Base-by-base conservation (phyloP, 2,113 vertebrate genomes). In the Terrapene triunguis region DNA sequence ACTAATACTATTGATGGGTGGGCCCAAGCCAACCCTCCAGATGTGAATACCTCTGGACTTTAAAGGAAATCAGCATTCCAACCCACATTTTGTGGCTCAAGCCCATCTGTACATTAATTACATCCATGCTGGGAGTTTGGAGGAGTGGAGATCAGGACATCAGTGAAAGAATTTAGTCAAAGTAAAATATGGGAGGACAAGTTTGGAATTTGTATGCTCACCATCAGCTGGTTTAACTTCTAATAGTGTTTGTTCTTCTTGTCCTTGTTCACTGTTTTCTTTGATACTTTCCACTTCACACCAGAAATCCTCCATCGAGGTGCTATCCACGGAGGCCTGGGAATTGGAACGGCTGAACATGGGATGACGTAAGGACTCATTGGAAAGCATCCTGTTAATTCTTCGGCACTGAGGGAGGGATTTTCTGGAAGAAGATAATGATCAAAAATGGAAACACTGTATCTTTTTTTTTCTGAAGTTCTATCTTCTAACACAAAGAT, bases 261-360 rank as follows among this genome's bases (percentile, higher is more conserved):
- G 91, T 6, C 83, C 89, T 29, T 96, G 96, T 76, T 97, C 91
- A 29, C 97, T 98, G 95, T 94, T 98, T 95, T 99, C 99, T 91
- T 98, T 98, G 85, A 99, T 98, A 93, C 97, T 99, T 94, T 98
- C 98, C 27, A 99, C 97, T 95, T 99, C 99, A 22, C 98, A 98
- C 99, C 99, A 99, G 95, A 99, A 99, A 86, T 99, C 99, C 54
- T 99, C 99, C 99, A 99, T 99, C 48, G 98, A 98, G 69, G 97
- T 96, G n/a, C 98, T 99, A 92, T 99, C 98, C 87, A 98, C 82
- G 1, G 98, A 98, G 53, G 97, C 98, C 87, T 98, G 98, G 0
- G 99, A 99, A 74, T 97, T 97, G 85, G 98, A 98, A 42, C 98
- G 98, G 82, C 97, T 98, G 85, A 98, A 98, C 1, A 97, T 48